A percentile compares a stretch with the other conserved stretches of the same genome.
Evolutionary conservation across 2,113 vertebrate species (phyloP).

Genomic region (Oreochromis aureus): DNA sequence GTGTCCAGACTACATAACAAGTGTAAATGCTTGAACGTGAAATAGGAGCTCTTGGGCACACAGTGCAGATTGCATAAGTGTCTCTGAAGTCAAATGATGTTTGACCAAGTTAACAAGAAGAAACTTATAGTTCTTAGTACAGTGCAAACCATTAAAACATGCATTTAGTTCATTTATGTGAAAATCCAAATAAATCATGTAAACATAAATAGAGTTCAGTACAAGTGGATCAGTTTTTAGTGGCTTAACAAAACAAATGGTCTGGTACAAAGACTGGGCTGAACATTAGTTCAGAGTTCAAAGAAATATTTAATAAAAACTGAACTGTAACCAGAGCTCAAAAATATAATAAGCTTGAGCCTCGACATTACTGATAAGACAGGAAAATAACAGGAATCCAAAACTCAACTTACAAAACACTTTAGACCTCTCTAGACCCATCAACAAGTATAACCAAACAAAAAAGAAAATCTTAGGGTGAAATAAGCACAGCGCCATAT

Average conservation of each 20-base stretch:
- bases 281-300: neutral
- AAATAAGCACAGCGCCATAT: rapidly evolving
- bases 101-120: neutral
- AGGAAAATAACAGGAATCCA: neutral
- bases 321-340: neutral
- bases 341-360: neutral
- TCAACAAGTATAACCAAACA: neutral
- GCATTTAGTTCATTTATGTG: neutral
- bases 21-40: constrained; percentile 5
- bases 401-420: neutral
- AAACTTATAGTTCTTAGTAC: neutral
- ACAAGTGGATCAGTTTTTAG: neutral
- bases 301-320: neutral
- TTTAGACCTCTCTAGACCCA: neutral
- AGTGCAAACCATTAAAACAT: neutral
- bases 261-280: neutral
- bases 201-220: neutral
- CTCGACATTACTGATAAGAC: neutral
- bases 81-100: neutral
- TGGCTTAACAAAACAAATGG: neutral
- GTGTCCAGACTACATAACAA: neutral
- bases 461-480: neutral
- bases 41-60: constrained; percentile 2
- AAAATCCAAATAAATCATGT: neutral
- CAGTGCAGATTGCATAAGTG: neutral